Percentiles rank a stretch among this genome's conserved stretches.
These are phyloP conservation scores for Orius insidiosus DNA, from an alignment of 1,140 invertebrate genomes.

Conservation along the genomic window DNA sequence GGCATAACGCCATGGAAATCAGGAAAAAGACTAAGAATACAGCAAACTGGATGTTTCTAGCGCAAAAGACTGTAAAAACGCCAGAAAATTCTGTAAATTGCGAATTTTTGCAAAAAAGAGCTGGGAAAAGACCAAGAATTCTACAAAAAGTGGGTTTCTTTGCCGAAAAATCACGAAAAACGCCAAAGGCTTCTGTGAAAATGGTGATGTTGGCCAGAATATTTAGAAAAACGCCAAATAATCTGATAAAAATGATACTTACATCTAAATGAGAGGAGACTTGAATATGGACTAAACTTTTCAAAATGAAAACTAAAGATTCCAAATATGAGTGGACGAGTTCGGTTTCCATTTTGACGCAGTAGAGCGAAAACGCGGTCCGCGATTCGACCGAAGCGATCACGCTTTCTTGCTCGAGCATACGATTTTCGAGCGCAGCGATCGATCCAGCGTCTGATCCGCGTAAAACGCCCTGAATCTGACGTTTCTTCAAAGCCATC, in stretches of 20 bases:
- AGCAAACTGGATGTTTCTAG: no score
- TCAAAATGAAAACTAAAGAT: slow-evolving; percentile 41
- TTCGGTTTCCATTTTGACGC: slow-evolving; percentile 54
- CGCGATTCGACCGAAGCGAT: slow-evolving; percentile 51
- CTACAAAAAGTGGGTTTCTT: no score
- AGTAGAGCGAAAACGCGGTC: slow-evolving; percentile 50
- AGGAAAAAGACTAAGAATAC: no score
- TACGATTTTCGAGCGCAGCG: slow-evolving; percentile 45
- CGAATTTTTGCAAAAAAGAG: no score
- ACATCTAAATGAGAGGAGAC: slow-evolving; percentile 44
- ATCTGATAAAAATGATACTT: slow-evolving; percentile 16
- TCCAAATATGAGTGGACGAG: slow-evolving; percentile 49
- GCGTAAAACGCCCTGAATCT: slow-evolving; percentile 48
- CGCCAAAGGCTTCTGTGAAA: neutral
- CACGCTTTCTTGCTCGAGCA: slow-evolving; percentile 50
- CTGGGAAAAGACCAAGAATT: no score
- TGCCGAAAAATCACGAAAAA: neutral
- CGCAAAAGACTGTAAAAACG: no score
- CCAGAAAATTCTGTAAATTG: no score
- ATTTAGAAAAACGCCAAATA: slow-evolving; percentile 1
- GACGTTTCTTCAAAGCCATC: slow-evolving; percentile 47
- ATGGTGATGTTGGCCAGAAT: neutral
- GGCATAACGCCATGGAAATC: no score
- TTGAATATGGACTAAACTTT: slow-evolving; percentile 40
- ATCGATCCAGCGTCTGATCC: slow-evolving; percentile 43